phyloP scores from a whole-genome alignment of 2,113 vertebrate genomes.

The Ardeotis arabs region DNA sequence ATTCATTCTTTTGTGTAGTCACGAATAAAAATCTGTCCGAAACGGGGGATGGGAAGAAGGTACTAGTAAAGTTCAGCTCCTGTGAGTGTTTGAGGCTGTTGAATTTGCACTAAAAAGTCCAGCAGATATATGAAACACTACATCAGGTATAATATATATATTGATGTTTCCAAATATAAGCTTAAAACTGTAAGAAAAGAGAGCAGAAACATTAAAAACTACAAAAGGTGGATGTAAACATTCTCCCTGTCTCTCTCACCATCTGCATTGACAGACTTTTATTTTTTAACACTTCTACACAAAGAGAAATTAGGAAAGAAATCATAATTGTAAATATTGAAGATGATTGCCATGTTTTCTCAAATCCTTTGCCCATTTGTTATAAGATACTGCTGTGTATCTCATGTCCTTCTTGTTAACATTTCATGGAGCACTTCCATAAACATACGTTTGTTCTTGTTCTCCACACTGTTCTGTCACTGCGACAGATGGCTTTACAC shows the following conservation, averaged over 20 bases:
- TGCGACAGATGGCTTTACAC: conserved; percentile 75
- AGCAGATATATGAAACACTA: neutral
- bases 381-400: conserved; percentile 6
- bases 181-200: neutral
- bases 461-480: conserved; percentile 64
- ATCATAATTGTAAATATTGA: conserved; percentile 5
- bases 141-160: neutral
- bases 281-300: conserved; percentile 1
- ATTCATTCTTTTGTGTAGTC: conserved; percentile 20
- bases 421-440: conserved; percentile 52
- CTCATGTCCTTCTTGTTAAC: conserved; percentile 37
- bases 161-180: neutral
- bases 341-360: neutral
- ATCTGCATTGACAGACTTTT: conserved; percentile 55
- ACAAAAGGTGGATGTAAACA: conserved; percentile 22
- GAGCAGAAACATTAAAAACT: neutral
- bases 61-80: conserved; percentile 17
- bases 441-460: conserved; percentile 70
- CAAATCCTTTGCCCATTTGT: conserved; percentile 13
- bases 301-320: conserved; percentile 45
- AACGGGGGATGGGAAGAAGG: neutral
- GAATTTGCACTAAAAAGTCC: conserved; percentile 22
- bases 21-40: neutral
- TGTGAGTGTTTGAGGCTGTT: neutral
- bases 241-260: neutral